Evolutionary conservation across 1,140 invertebrate species (phyloP), one percentile per base, ranked within the genome.

Genomic region (Diuraphis noxia): DNA sequence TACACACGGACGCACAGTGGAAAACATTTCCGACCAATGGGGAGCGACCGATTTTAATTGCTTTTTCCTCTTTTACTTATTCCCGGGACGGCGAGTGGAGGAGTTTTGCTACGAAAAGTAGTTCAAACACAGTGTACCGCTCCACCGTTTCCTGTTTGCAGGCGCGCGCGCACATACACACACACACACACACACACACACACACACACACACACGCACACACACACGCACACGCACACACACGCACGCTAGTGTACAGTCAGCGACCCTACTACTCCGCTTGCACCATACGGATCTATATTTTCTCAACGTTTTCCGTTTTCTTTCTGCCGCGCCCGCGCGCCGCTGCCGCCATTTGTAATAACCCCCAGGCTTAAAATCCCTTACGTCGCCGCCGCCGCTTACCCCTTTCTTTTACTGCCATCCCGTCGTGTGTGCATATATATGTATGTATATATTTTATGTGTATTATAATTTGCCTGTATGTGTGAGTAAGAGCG

Each of bases 61-160:
- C 88, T 90, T 90, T 90, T 90, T 90, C 88, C 88, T 90, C 88
- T 90, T 90, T 90, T 90, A 89, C 63, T 72, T 89, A 88, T 77
- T 89, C 56, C 88, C 63, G 63, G 88, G 63, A 25, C 36, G 49
- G 46, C 23, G 85, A 49, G 46, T n/a, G 72, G 36, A 86, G 49
- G 85, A 87, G 49, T 87, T 49, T 38, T 6, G n/a, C 43, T 72
- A 72, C 56, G 88, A 90, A 90, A 90, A 90, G 88, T 81, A 81
- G 56, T 89, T 49, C 40, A 41, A 90, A 90, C 41, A 90, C 88
- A 77, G 87, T 19, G 81, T 84, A 84, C 81, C 77, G 84, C 88
- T 41, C 88, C 88, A 4, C 40, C 63, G 88, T 89, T 89, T 89
- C 88, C 88, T 89, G 88, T 89, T 89, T 89, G 88, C 56, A 21